Percentiles rank a stretch among this genome's conserved stretches.
phyloP scores from a whole-genome alignment of 2,113 vertebrate genomes.

The Aegypius monachus region DNA sequence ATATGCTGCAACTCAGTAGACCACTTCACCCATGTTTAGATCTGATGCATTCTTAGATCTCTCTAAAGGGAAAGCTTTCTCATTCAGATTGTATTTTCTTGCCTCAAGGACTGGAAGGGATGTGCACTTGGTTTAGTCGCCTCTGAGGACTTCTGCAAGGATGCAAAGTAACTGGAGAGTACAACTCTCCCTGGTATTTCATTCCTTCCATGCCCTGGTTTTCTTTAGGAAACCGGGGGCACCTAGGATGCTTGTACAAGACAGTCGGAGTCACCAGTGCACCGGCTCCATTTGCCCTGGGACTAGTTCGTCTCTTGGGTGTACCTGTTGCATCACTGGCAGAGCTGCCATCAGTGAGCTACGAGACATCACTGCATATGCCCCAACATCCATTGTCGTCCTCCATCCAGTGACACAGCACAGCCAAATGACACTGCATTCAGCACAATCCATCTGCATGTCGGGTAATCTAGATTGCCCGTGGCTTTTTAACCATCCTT shows the following conservation, averaged over 20 bases:
- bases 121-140: background rate
- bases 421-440: background rate
- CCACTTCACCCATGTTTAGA: background rate
- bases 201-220: background rate
- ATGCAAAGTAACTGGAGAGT: background rate
- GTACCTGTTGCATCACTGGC: background rate
- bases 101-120: background rate
- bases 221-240: background rate
- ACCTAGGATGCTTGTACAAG: background rate
- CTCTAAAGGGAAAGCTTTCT: background rate
- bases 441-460: background rate
- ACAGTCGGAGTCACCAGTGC: background rate
- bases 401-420: background rate
- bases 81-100: background rate
- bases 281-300: background rate
- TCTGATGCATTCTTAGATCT: background rate
- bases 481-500: background rate
- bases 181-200: background rate
- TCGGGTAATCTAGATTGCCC: background rate
- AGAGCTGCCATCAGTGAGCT: background rate
- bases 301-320: background rate
- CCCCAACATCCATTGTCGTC: background rate
- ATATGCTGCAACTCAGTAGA: background rate
- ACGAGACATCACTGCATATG: fast-evolving
- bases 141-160: background rate